Conservation (phyloP, 2,888 invertebrate species). For the Falcaria lacertinaria region DNA sequence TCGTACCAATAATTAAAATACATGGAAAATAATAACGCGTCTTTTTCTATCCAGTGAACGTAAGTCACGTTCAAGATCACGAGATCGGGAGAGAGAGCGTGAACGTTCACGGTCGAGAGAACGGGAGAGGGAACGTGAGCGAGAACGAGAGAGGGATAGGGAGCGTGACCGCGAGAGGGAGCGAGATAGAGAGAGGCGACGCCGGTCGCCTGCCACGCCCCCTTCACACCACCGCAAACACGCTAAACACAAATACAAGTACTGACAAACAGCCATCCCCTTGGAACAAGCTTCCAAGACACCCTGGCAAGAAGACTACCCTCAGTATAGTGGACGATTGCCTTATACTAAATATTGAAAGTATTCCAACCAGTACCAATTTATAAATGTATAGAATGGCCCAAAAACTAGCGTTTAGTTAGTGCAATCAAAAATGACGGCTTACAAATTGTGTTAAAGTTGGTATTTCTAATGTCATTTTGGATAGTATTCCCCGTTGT, state of each 20-base stretch:
- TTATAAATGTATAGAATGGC: no score
- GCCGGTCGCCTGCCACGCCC: conserved; percentile 65
- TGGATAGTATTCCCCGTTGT: no score
- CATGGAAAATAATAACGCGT: no score
- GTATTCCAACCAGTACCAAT: no score
- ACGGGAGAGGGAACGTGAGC: conserved; percentile 33
- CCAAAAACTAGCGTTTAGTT: no score
- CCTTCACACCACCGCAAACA: conserved; percentile 65
- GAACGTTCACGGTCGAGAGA: conserved; percentile 35
- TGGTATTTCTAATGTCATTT: no score
- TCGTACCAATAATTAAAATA: no score
- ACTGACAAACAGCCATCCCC: neutral
- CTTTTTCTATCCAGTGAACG: conserved; percentile 43
- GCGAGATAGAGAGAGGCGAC: conserved; percentile 44
- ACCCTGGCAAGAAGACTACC: neutral
- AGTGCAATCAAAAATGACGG: no score
- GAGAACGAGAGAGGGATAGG: conserved; percentile 42
- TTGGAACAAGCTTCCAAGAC: neutral
- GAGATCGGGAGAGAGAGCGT: conserved; percentile 41
- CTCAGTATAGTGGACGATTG: neutral
- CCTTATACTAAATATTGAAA: neutral
- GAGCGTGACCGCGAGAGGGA: conserved; percentile 47
- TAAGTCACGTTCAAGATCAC: conserved; percentile 54
- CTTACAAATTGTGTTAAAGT: no score
- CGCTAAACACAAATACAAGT: conserved; percentile 66